Evolutionary conservation across 2,797 vertebrate species (phyloP).

Genomic region (Neopelma chrysocephalum): DNA sequence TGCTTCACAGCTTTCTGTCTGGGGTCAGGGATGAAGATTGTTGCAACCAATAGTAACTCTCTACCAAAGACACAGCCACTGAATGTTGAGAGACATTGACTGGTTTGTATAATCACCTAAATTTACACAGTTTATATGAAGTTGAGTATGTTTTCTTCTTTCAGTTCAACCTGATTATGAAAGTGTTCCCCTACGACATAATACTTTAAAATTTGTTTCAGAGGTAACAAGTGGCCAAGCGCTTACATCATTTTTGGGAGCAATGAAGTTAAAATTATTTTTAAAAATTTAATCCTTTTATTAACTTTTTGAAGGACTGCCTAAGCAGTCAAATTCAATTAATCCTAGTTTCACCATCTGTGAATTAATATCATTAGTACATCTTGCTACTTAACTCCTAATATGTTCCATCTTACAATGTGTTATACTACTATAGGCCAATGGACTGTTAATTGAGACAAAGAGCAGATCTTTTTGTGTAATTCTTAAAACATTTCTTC

Average conservation of each 20-base stretch:
- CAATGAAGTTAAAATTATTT: neutral
- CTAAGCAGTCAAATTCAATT: neutral
- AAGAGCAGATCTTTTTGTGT: neutral
- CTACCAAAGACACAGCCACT: neutral
- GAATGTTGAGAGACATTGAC: neutral
- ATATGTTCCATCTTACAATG: neutral
- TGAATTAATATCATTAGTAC: neutral
- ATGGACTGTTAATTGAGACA: neutral
- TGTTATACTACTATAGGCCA: neutral
- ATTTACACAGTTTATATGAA: neutral
- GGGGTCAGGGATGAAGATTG: neutral
- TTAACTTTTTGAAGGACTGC: neutral
- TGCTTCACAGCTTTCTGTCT: neutral
- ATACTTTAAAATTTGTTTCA: neutral
- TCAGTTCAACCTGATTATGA: neutral
- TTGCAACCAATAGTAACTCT: neutral
- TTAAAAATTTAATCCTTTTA: neutral
- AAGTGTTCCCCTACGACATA: neutral
- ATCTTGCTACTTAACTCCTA: neutral
- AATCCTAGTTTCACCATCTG: neutral
- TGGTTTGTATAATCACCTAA: neutral
- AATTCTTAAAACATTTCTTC: neutral
- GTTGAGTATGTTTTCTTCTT: neutral
- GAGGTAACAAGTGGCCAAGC: neutral
- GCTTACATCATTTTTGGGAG: neutral